Evolutionary conservation across 1,140 invertebrate genomes (phyloP), one percentile per base, ranked within the genome.

Genomic region (Stegodyphus dumicola): DNA sequence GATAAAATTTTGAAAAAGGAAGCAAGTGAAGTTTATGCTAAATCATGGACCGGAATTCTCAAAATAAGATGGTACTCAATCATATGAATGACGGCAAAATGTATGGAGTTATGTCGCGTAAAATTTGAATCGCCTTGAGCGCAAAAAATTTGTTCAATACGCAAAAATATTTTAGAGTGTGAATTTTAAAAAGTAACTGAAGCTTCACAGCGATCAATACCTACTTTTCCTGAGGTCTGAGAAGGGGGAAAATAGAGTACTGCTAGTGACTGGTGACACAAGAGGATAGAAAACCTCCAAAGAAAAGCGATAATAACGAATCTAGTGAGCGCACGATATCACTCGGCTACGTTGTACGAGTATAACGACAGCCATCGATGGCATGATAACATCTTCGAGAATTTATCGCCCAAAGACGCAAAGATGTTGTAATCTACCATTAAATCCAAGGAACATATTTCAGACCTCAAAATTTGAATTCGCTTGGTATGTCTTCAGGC

Each of bases 361-460:
- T n/a, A 33, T 33, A 33, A 66, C 75, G 60, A 65, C 33, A 48
- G 48, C 75, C 54, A 77, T 77, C 75, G 56, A 65, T 33, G 65
- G 49, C 17, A 18, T 49, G 60, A 77, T 77, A 77, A 77, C 48
- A 66, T 77, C 60, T 77, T 65, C 7, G 15, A 77, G 60, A 66
- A 77, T 54, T 77, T 65, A 77, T 77, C 56, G 75, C 60, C 75
- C 75, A 49, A 51, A 77, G 75, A 77, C 75, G n/a, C 54, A 77
- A 54, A 56, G 54, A 77, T 65, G 56, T 65, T 49, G 56, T 77
- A 66, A 77, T 77, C 75, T 77, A 53, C 75, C 75, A 53, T 77
- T 77, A 66, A 77, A 66, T 66, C 75, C 75, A 65, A 51, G 54
- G 48, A 66, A 49, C 60, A 65, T 77, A 64, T 77, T 77, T 77